Conservation (phyloP, 2,113 vertebrate genomes). For the Nyctereutes procyonoides region DNA sequence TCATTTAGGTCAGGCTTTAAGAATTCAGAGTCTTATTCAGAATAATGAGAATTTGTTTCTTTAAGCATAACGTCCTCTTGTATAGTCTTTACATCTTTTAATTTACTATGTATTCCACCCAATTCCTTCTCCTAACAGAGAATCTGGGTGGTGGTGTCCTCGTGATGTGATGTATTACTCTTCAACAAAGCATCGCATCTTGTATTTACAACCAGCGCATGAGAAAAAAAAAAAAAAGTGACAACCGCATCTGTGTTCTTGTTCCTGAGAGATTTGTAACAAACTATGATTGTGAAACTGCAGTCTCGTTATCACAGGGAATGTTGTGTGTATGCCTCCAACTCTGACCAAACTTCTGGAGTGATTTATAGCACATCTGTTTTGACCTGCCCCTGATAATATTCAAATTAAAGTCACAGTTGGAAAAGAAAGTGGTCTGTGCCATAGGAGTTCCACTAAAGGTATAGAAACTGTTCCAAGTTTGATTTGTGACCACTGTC, state of each 20-base stretch:
- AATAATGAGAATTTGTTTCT: constrained; percentile 80
- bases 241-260: not conserved
- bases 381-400: constrained; percentile 54
- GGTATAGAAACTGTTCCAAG: constrained; percentile 38
- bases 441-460: constrained; percentile 38
- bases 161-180: not conserved
- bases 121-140: not conserved
- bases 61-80: constrained; percentile 67
- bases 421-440: constrained; percentile 60
- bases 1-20: constrained; percentile 82
- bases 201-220: constrained; percentile 48
- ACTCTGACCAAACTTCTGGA: constrained; percentile 45
- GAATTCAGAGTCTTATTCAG: constrained; percentile 80
- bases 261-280: constrained; percentile 60
- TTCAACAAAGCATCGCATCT: not conserved
- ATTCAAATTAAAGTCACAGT: constrained; percentile 70
- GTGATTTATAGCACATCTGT: constrained; percentile 47
- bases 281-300: not conserved
- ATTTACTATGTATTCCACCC: constrained; percentile 58
- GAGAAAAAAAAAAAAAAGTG: not conserved
- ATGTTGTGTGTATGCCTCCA: not conserved
- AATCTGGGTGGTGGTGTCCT: constrained; percentile 23
- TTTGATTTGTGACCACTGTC: constrained; percentile 67
- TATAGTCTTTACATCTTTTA: constrained; percentile 51
- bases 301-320: not conserved